Conservation (phyloP, 2,888 invertebrate species). For the Himalopsyche japonica region DNA sequence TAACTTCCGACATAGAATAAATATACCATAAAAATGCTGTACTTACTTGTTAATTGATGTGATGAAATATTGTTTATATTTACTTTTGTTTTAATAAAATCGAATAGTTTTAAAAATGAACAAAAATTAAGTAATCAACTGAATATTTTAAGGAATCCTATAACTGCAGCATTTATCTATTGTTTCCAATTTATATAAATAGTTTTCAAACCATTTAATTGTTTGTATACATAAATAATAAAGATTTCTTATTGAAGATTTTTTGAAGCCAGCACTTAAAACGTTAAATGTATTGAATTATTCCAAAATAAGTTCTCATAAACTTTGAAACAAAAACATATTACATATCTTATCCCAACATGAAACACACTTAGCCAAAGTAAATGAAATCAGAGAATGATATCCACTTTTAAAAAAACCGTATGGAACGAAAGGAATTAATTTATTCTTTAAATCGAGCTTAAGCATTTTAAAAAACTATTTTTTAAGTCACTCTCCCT, state of each 20-base stretch:
- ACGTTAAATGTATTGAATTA: not conserved
- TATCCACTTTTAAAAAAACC: not conserved
- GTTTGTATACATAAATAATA: too few relatives aligned
- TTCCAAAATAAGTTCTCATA: not conserved
- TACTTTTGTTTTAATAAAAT: not conserved
- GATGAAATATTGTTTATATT: not conserved
- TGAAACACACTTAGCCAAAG: not conserved
- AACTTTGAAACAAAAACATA: not conserved
- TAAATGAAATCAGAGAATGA: not conserved
- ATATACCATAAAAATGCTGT: too few relatives aligned
- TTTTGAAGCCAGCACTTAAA: too few relatives aligned
- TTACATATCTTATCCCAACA: not conserved
- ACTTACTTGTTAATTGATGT: not conserved
- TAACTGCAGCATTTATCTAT: not conserved
- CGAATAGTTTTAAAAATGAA: not conserved
- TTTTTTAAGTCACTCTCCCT: constrained; percentile 12
- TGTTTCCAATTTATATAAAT: not conserved
- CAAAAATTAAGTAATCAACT: not conserved
- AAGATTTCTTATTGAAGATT: too few relatives aligned
- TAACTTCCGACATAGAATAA: too few relatives aligned
- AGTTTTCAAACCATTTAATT: not conserved
- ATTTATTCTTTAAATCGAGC: constrained; percentile 25
- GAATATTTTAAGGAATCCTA: not conserved
- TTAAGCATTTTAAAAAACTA: constrained; percentile 27
- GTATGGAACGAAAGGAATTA: constrained; percentile 15